phyloP scores from a whole-genome alignment of 2,113 vertebrate genomes.

The Diphyllodes magnificus region DNA sequence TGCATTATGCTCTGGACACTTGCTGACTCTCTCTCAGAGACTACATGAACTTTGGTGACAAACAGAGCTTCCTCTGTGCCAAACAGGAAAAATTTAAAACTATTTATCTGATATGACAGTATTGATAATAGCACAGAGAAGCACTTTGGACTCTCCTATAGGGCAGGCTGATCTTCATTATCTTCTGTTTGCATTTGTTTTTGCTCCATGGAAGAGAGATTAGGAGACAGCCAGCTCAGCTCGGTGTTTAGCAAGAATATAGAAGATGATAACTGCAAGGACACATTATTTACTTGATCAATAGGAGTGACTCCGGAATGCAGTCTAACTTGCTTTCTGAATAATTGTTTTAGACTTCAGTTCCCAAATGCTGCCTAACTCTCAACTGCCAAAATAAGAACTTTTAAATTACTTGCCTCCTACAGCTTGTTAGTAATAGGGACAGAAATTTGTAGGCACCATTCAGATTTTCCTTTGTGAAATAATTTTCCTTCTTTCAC shows the following conservation, averaged over 20 bases:
- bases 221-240: not conserved
- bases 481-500: not conserved
- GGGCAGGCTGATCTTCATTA: not conserved
- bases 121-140: not conserved
- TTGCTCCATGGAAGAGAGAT: not conserved
- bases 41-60: not conserved
- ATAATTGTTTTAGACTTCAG: not conserved
- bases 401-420: not conserved
- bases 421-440: not conserved
- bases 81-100: slow-evolving; percentile 2
- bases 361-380: not conserved
- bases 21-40: not conserved
- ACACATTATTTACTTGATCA: not conserved
- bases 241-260: not conserved
- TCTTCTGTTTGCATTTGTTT: slow-evolving; percentile 1
- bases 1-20: not conserved
- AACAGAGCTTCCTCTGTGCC: not conserved
- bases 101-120: not conserved
- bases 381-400: not conserved
- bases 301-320: not conserved
- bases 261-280: not conserved
- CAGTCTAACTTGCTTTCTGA: not conserved
- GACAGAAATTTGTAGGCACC: not conserved
- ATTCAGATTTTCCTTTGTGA: not conserved
- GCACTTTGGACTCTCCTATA: slow-evolving; percentile 16